Base-by-base conservation (phyloP, 1,140 invertebrate species). In the Artemia franciscana region DNA sequence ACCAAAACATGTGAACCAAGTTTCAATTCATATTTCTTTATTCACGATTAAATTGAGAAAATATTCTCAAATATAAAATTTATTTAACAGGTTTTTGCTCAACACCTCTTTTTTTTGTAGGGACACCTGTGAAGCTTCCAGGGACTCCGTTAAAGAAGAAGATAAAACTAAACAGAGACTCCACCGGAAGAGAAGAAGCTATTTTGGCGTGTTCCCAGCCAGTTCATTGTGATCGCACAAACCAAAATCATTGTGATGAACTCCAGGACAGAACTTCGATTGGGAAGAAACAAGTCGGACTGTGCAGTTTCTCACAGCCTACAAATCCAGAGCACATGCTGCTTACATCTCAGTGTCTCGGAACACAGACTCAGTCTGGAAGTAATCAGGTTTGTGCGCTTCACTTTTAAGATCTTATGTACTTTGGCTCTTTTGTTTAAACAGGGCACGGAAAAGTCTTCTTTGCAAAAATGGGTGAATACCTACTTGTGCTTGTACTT, bases 241-340 rank as follows among this genome's bases (percentile, higher is more conserved):
- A n/a, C n/a, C n/a, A n/a, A 39, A 12, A 62, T 58, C 27, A 58
- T 63, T 23, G 28, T 57, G 3, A 64, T 64, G 15, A 59, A 66
- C 57, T 21, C 15, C 23, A 59, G 5, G 24, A 9, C 60, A 26
- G 62, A 21, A 24, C 64, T 24, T 57, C n/a, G 57, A 62, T 62
- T 0, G 67, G 68, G 7, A 61, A 67, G 0, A 61, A 61, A 5
- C 63, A 66, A n/a, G 62, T 62, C 27, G 60, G 62, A 15, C 30
- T 65, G 63, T 79, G 83, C 57, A 84, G 83, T 64, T 92, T 90
- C 74, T 94, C 91, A 3, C 91, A 95, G 71, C 91, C 91, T 2
- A 81, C 81, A 25, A 78, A 84, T 63, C 76, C 85, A 57, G 87
- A 91, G 66, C 83, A 93, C 76, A 77, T 93, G 68, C 75, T 94